These are phyloP conservation scores for Drosophila kuntzei DNA, from an alignment of 2,888 invertebrate species.

Conservation along the genomic window DNA sequence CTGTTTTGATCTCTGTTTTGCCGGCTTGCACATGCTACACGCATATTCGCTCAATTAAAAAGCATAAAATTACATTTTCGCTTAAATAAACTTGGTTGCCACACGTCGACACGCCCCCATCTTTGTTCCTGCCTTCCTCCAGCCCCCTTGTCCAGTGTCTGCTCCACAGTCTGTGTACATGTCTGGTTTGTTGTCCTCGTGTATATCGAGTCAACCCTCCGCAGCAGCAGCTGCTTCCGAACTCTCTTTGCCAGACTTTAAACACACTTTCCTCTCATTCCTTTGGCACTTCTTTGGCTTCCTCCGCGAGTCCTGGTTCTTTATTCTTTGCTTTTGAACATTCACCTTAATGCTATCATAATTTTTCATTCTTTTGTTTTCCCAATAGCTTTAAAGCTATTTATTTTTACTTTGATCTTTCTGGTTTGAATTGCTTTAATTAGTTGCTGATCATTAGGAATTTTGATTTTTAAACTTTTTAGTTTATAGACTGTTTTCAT, in stretches of 20 bases:
- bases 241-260: constrained; percentile 20
- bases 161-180: constrained; percentile 15
- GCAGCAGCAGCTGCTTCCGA: constrained; percentile 1
- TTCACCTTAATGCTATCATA: constrained; percentile 19
- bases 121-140: not conserved
- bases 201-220: constrained; percentile 18
- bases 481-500: too few relatives aligned
- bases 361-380: constrained; percentile 22
- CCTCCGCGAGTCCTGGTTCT: constrained; percentile 5
- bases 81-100: constrained; percentile 69
- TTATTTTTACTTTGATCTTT: not conserved
- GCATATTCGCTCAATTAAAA: constrained; percentile 82
- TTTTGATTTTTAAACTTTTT: not conserved
- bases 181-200: constrained; percentile 36
- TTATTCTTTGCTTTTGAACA: constrained; percentile 29
- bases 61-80: constrained; percentile 81
- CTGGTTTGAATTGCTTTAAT: not conserved
- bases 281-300: not conserved
- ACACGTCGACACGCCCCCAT: constrained; percentile 3
- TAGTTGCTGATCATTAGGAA: not conserved
- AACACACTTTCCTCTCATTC: constrained; percentile 22
- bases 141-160: constrained; percentile 10
- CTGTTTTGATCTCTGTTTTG: constrained; percentile 20
- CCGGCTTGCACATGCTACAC: constrained; percentile 65
- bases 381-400: not conserved